Conservation (phyloP, 1,140 invertebrate species). For the Lepidurus apus region DNA sequence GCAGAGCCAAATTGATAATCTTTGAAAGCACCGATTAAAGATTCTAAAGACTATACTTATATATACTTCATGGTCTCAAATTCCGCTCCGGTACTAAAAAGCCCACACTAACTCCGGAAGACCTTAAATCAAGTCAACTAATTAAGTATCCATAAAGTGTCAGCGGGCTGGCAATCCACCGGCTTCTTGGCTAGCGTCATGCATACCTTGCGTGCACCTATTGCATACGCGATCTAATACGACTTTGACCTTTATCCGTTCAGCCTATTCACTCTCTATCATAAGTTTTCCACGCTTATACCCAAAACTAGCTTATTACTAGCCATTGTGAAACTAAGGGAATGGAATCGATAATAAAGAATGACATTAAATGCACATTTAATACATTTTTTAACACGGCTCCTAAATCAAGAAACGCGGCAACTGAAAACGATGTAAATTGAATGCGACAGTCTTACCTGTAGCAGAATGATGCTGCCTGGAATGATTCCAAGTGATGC, state of each 20-base stretch:
- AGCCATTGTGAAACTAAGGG: background rate
- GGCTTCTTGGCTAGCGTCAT: background rate
- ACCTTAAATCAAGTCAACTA: background rate
- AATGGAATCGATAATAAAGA: no score
- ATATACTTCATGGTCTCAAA: background rate
- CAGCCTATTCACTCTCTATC: background rate
- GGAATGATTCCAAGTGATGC: constrained; percentile 46
- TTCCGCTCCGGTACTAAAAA: background rate
- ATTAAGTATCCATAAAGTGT: constrained; percentile 8
- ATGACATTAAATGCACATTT: background rate
- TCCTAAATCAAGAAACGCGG: background rate
- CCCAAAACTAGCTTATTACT: background rate
- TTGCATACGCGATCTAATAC: background rate
- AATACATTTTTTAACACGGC: background rate
- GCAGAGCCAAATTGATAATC: no score
- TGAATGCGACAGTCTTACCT: constrained; percentile 42
- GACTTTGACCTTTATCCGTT: background rate
- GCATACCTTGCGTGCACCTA: background rate
- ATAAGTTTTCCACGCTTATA: background rate
- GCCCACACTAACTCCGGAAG: background rate
- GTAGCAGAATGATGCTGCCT: constrained; percentile 46
- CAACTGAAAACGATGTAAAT: background rate
- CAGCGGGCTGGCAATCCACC: background rate
- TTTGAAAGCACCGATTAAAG: background rate
- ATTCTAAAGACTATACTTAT: background rate